Evolutionary conservation across 1,140 invertebrate genomes (phyloP).

Genomic region (Drosophila subpulchrella): DNA sequence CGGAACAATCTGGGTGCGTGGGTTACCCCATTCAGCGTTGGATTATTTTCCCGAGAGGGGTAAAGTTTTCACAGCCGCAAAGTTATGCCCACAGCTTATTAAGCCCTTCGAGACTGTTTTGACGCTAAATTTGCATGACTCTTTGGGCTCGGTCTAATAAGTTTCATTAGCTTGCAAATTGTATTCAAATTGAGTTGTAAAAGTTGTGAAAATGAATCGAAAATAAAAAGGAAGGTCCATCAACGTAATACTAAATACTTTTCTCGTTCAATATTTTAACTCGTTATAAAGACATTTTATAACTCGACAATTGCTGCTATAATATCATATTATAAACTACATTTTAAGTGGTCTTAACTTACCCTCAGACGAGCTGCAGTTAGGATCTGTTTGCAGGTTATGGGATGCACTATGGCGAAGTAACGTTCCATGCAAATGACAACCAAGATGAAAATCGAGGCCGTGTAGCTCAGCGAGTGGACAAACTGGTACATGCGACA

Average conservation of each 20-base stretch:
- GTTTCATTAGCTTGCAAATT: constrained; percentile 66
- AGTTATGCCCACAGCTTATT: constrained; percentile 49
- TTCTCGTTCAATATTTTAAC: background rate
- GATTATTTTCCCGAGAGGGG: background rate
- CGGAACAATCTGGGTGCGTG: constrained; percentile 3
- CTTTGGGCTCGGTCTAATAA: constrained; percentile 48
- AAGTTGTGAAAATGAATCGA: constrained; percentile 40
- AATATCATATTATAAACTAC: background rate
- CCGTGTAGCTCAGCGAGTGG: constrained; percentile 91
- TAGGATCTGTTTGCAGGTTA: constrained; percentile 91
- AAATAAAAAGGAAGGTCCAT: background rate
- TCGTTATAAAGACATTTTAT: background rate
- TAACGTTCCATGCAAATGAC: constrained; percentile 93
- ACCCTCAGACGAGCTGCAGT: constrained; percentile 89
- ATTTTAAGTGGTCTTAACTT: constrained; percentile 73
- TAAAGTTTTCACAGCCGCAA: constrained; percentile 40
- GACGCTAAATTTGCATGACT: constrained; percentile 12
- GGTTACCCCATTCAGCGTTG: too few relatives aligned
- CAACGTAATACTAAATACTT: background rate
- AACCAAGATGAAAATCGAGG: constrained; percentile 92
- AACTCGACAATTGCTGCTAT: too few relatives aligned
- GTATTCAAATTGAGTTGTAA: constrained; percentile 43
- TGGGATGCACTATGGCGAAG: constrained; percentile 92
- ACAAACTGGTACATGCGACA: constrained; percentile 94
- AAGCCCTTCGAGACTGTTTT: constrained; percentile 43